Conservation (phyloP, 2,888 invertebrate genomes). For the Pyrrhia umbra region DNA sequence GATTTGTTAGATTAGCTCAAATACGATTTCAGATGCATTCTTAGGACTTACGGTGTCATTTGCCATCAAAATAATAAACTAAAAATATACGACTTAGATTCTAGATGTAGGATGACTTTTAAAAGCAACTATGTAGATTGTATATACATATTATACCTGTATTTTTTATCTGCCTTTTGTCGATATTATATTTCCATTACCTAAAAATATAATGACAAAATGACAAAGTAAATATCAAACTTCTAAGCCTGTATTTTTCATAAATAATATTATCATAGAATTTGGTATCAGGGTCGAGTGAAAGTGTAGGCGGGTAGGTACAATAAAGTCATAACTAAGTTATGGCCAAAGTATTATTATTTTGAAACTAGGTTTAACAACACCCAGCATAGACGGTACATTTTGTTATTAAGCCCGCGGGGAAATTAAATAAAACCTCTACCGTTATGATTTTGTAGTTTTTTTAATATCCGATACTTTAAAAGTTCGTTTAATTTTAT, state of each 20-base stretch:
- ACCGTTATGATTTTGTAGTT: background rate
- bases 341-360: conserved; percentile 24
- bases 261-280: conserved; percentile 3
- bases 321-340: conserved; percentile 22
- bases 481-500: background rate
- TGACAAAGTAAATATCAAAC: background rate
- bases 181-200: background rate
- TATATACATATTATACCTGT: background rate
- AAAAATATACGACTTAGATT: no score
- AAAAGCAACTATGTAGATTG: no score
- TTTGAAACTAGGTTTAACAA: background rate
- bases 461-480: background rate
- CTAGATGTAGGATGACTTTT: no score
- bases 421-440: background rate
- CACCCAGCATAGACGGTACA: background rate
- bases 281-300: background rate
- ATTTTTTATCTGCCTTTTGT: background rate
- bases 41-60: conserved; percentile 25
- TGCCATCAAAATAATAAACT: no score
- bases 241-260: background rate
- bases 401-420: conserved; percentile 11
- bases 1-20: conserved; percentile 11
- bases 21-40: conserved; percentile 10
- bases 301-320: background rate
- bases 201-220: background rate